Percentiles rank a stretch among this genome's conserved stretches.
Evolutionary conservation across 1,140 invertebrate genomes (phyloP).

Genomic region (Elymnias hypermnestra): DNA sequence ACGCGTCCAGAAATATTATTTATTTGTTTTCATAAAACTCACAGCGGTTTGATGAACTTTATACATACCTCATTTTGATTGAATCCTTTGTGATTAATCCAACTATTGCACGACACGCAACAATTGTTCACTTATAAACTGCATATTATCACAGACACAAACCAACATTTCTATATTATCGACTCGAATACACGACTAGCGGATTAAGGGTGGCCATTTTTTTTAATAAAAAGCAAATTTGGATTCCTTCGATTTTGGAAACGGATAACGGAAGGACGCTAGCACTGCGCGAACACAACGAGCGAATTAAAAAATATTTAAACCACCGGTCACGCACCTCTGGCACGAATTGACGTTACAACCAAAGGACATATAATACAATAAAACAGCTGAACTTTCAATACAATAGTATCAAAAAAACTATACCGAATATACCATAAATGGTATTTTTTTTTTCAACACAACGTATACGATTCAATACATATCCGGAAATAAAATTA

Average conservation of each 20-base stretch:
- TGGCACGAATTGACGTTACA: slow-evolving; percentile 12
- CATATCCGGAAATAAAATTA: slow-evolving; percentile 39
- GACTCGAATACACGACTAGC: slow-evolving; percentile 45
- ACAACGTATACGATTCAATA: slow-evolving; percentile 27
- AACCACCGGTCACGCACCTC: slow-evolving; percentile 35
- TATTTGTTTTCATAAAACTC: slow-evolving; percentile 69
- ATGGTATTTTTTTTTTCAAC: slow-evolving; percentile 25
- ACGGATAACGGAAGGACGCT: slow-evolving; percentile 56
- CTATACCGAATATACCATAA: slow-evolving; percentile 17
- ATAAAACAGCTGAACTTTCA: slow-evolving; percentile 26
- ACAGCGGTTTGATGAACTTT: slow-evolving; percentile 53
- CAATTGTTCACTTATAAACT: slow-evolving; percentile 72
- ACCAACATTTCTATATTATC: slow-evolving; percentile 55
- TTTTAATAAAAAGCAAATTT: slow-evolving; percentile 64
- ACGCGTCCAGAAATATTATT: slow-evolving; percentile 51
- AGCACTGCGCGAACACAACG: slow-evolving; percentile 49
- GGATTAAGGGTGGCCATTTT: slow-evolving; percentile 64
- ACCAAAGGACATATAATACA: slow-evolving; percentile 12
- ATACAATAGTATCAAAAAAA: slow-evolving; percentile 21
- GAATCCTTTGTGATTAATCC: slow-evolving; percentile 70
- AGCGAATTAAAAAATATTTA: slow-evolving; percentile 59
- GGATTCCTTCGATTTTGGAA: slow-evolving; percentile 46
- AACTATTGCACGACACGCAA: slow-evolving; percentile 69
- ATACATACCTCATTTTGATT: slow-evolving; percentile 71
- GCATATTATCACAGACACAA: slow-evolving; percentile 69